Conservation (phyloP, 2,113 vertebrate genomes). For the Onychostoma macrolepis region DNA sequence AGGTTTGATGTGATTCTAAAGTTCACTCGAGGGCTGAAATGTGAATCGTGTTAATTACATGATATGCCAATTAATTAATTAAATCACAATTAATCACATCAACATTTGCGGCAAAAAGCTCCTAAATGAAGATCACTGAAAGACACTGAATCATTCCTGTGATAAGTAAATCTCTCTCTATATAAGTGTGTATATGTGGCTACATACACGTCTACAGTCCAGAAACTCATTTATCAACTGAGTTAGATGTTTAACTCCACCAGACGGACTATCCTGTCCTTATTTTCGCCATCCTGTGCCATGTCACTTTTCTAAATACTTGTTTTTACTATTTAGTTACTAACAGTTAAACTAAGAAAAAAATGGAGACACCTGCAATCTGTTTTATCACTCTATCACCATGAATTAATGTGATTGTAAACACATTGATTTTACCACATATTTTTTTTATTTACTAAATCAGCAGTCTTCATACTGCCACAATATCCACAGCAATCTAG, state of each 20-base stretch:
- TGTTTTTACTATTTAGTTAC: too few relatives aligned
- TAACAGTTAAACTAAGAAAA: not conserved
- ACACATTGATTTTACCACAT: too few relatives aligned
- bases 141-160: not conserved
- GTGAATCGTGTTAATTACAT: not conserved
- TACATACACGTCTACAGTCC: too few relatives aligned
- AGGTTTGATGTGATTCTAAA: slow-evolving; percentile 23
- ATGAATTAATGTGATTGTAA: not conserved
- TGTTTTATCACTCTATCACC: not conserved
- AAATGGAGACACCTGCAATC: not conserved
- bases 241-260: too few relatives aligned
- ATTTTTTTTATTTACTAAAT: not conserved
- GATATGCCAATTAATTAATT: not conserved
- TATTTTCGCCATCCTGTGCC: not conserved
- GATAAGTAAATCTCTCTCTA: too few relatives aligned
- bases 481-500: not conserved
- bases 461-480: not conserved
- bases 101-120: not conserved
- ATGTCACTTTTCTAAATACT: not conserved
- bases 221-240: too few relatives aligned
- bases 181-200: too few relatives aligned
- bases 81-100: slow-evolving; percentile 9
- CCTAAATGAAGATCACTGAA: not conserved
- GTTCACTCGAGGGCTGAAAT: slow-evolving; percentile 14
- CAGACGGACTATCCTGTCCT: not conserved